Percentiles rank a stretch among this genome's conserved stretches.
Conservation (phyloP, 2,888 invertebrate species). For the Serripes groenlandicus region DNA sequence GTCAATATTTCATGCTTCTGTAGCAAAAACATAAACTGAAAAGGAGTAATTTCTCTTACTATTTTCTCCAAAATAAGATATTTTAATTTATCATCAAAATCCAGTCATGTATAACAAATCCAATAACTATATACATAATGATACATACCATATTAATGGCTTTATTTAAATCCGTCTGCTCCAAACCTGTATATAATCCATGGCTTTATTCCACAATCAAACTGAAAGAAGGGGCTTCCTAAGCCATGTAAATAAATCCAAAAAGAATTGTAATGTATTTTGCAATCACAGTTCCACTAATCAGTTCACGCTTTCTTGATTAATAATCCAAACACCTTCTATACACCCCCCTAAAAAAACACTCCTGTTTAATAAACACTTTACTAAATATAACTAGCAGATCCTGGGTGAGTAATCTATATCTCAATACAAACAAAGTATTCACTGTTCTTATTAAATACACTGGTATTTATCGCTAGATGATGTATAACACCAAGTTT, state of each 20-base stretch:
- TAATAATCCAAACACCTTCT: too few species aligned
- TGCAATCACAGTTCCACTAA: not conserved
- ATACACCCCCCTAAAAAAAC: too few species aligned
- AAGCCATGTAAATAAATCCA: not conserved
- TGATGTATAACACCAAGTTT: too few species aligned
- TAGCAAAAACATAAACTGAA: too few species aligned
- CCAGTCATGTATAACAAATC: too few species aligned
- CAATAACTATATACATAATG: too few species aligned
- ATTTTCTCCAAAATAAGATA: too few species aligned
- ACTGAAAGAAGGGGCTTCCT: not conserved
- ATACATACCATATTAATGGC: constrained; percentile 1
- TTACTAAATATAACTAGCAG: constrained; percentile 14
- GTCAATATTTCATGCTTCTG: too few species aligned
- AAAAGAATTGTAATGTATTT: not conserved
- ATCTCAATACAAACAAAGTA: not conserved
- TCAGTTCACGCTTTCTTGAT: constrained; percentile 19
- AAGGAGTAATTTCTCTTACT: too few species aligned
- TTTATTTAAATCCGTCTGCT: constrained; percentile 1
- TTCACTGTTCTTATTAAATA: not conserved
- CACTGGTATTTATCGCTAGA: not conserved
- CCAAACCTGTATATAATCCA: constrained; percentile 15
- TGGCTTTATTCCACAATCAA: not conserved
- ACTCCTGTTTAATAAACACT: constrained; percentile 24
- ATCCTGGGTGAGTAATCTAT: constrained; percentile 24
- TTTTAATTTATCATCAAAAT: too few species aligned